phyloP scores from a whole-genome alignment of 2,888 invertebrate genomes.

The Drosophila mimica region DNA sequence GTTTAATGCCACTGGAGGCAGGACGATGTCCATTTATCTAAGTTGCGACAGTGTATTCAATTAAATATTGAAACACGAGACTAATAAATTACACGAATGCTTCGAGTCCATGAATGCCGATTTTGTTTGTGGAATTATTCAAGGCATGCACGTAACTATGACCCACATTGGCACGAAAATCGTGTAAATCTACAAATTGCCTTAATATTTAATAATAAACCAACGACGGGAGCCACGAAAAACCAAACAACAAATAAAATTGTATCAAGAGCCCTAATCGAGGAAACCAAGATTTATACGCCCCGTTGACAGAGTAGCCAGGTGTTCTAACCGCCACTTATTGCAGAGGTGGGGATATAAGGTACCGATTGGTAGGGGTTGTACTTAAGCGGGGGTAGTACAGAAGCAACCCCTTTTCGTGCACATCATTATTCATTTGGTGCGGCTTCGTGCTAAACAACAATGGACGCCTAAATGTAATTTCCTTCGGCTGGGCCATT shows the following conservation, averaged over 20 bases:
- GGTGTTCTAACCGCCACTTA: not conserved
- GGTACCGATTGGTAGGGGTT: not conserved
- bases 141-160: constrained; percentile 59
- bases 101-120: constrained; percentile 8
- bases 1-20: constrained; percentile 36
- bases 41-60: constrained; percentile 64
- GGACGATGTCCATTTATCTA: constrained; percentile 67
- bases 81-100: constrained; percentile 67
- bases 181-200: constrained; percentile 77
- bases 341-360: constrained; percentile 8
- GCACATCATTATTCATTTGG: constrained; percentile 68
- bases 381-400: not conserved
- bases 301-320: constrained; percentile 41
- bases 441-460: constrained; percentile 19
- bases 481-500: constrained; percentile 60
- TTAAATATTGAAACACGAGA: constrained; percentile 71
- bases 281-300: constrained; percentile 62
- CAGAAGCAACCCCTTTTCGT: constrained; percentile 28
- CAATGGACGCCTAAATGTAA: constrained; percentile 62
- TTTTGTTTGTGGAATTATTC: constrained; percentile 7
- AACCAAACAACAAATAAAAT: constrained; percentile 23
- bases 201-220: constrained; percentile 79
- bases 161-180: constrained; percentile 51
- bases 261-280: constrained; percentile 52
- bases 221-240: constrained; percentile 26